Conservation (phyloP, 2,888 invertebrate genomes). For the Gymnosoma rotundatum region DNA sequence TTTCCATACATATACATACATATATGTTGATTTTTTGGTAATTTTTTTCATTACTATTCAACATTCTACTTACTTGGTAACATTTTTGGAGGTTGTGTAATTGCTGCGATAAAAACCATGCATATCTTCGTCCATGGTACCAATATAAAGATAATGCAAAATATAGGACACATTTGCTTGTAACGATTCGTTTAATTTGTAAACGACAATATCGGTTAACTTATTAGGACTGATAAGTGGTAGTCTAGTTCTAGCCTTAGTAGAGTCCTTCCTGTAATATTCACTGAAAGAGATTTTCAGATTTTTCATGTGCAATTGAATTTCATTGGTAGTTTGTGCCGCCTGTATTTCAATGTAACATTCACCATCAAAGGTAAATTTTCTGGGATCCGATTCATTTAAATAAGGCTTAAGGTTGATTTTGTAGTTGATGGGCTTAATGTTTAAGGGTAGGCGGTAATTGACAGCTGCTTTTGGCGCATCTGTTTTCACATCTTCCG, state of each 20-base stretch:
- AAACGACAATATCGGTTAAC: constrained; percentile 82
- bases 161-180: constrained; percentile 80
- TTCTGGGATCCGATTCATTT: constrained; percentile 75
- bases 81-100: constrained; percentile 79
- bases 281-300: constrained; percentile 73
- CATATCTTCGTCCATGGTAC: constrained; percentile 83
- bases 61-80: constrained; percentile 75
- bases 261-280: constrained; percentile 72
- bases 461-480: constrained; percentile 55
- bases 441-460: constrained; percentile 77
- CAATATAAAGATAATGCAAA: constrained; percentile 83
- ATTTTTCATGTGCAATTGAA: constrained; percentile 84
- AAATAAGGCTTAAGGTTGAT: constrained; percentile 84
- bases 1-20: no score
- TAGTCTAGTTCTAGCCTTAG: constrained; percentile 72
- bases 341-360: constrained; percentile 83
- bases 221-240: constrained; percentile 70
- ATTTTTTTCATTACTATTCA: no score
- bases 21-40: no score
- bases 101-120: constrained; percentile 83
- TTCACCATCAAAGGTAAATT: constrained; percentile 80
- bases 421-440: constrained; percentile 84
- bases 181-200: constrained; percentile 80
- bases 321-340: constrained; percentile 78
- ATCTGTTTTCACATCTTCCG: constrained; percentile 53